A percentile compares a stretch with the other conserved stretches of the same genome.
Evolutionary conservation across 2,888 invertebrate genomes (phyloP).

Genomic region (Phymatocera aterrima): DNA sequence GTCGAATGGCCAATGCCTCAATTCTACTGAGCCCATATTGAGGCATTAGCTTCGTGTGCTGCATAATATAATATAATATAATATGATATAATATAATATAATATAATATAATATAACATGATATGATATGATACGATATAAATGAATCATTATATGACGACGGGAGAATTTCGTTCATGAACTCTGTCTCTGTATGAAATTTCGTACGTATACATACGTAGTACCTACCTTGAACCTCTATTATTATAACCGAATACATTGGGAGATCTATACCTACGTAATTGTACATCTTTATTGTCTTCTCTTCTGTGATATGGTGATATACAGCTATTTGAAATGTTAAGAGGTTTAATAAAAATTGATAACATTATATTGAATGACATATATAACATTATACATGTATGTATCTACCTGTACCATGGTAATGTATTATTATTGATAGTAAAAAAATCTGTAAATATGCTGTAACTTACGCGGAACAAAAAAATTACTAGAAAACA

Average conservation of each 20-base stretch:
- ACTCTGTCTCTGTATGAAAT: not conserved
- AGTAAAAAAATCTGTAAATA: constrained; percentile 29
- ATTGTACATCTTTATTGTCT: constrained; percentile 43
- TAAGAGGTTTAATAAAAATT: constrained; percentile 6
- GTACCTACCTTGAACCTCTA: constrained; percentile 21
- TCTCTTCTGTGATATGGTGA: constrained; percentile 45
- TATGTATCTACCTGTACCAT: too few relatives aligned
- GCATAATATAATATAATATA: not conserved
- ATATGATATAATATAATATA: not conserved
- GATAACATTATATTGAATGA: constrained; percentile 16
- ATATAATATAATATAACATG: not conserved
- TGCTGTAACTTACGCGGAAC: constrained; percentile 22
- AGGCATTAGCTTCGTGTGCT: constrained; percentile 38
- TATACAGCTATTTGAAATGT: constrained; percentile 41
- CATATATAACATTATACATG: not conserved
- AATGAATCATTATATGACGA: too few relatives aligned
- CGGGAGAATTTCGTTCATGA: constrained; percentile 20
- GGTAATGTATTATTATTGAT: not conserved
- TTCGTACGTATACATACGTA: constrained; percentile 31
- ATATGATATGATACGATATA: too few relatives aligned
- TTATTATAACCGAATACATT: constrained; percentile 1
- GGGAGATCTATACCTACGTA: too few relatives aligned
- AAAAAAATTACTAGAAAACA: too few relatives aligned
- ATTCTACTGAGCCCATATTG: constrained; percentile 41
- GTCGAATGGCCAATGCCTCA: constrained; percentile 42